Percentiles rank a stretch among this genome's conserved stretches.
These are phyloP conservation scores for Paramisgurnus dabryanus DNA, from an alignment of 2,113 vertebrate species.

Conservation along the genomic window DNA sequence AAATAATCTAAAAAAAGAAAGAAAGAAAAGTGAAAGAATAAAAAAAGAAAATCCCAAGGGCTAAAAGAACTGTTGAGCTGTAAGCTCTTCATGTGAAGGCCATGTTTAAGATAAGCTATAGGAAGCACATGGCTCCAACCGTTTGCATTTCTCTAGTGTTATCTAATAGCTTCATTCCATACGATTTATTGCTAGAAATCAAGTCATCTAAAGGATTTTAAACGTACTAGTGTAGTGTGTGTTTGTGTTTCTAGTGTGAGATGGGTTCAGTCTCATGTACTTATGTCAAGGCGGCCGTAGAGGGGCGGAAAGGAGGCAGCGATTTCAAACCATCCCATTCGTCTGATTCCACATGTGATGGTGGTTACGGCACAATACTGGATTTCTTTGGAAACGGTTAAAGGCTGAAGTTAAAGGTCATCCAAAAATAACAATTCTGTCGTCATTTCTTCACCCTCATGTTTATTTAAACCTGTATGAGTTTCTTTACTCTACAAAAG, in stretches of 20 bases:
- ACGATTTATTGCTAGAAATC: conserved; percentile 48
- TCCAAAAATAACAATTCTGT: no score
- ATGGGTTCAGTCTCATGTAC: conserved; percentile 22
- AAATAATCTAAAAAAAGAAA: conserved; percentile 38
- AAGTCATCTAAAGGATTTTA: conserved; percentile 12
- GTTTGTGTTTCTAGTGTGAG: not conserved
- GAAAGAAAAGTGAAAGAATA: conserved; percentile 3
- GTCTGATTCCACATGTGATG: no score
- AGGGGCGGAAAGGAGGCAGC: not conserved
- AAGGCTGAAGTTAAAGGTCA: no score
- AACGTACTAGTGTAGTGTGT: conserved; percentile 27
- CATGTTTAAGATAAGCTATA: conserved; percentile 20
- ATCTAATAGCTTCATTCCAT: conserved; percentile 38
- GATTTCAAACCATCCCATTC: not conserved
- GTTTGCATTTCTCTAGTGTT: conserved; percentile 37
- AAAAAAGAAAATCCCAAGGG: conserved; percentile 30
- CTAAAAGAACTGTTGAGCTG: conserved; percentile 20
- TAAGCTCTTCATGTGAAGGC: conserved; percentile 27
- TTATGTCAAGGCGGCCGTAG: conserved; percentile 29
- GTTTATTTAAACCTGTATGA: no score
- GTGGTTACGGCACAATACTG: not conserved
- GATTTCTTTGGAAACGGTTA: not conserved
- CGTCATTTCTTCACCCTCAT: no score
- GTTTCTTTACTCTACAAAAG: no score
- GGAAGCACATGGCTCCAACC: conserved; percentile 38